phyloP scores from a whole-genome alignment of 2,113 vertebrate species.

The Semnornis frantzii region DNA sequence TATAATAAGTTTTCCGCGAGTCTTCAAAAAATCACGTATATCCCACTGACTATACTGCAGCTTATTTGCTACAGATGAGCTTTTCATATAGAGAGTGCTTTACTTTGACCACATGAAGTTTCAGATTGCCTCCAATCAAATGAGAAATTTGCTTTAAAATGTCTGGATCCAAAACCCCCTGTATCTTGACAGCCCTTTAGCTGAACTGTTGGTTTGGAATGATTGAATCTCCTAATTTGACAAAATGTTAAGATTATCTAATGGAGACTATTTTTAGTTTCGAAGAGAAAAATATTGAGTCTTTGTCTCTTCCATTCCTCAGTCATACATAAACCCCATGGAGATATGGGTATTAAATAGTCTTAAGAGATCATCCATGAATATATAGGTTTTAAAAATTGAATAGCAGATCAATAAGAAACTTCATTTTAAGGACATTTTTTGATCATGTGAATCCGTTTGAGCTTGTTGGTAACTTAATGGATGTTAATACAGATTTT shows the following conservation, averaged over 20 bases:
- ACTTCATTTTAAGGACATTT: slow-evolving; percentile 4
- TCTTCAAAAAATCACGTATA: not conserved
- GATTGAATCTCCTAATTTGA: not conserved
- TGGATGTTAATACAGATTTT: not conserved
- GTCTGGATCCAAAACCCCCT: not conserved
- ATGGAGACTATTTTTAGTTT: slow-evolving; percentile 9
- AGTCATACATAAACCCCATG: not conserved
- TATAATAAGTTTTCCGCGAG: not conserved
- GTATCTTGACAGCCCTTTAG: not conserved
- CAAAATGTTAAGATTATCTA: not conserved
- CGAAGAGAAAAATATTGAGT: not conserved
- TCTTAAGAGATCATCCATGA: not conserved
- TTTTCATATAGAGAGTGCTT: not conserved
- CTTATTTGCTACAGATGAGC: not conserved
- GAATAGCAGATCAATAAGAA: not conserved
- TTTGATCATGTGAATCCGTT: not conserved
- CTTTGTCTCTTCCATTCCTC: not conserved
- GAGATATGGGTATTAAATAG: not conserved
- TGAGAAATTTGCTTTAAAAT: not conserved
- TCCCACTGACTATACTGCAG: not conserved
- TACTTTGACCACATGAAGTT: not conserved
- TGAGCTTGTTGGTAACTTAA: not conserved
- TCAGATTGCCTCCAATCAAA: not conserved
- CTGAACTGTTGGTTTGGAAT: not conserved
- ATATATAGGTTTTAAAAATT: not conserved